Conservation (phyloP, 2,888 invertebrate species). For the Sarcophaga caerulescens region DNA sequence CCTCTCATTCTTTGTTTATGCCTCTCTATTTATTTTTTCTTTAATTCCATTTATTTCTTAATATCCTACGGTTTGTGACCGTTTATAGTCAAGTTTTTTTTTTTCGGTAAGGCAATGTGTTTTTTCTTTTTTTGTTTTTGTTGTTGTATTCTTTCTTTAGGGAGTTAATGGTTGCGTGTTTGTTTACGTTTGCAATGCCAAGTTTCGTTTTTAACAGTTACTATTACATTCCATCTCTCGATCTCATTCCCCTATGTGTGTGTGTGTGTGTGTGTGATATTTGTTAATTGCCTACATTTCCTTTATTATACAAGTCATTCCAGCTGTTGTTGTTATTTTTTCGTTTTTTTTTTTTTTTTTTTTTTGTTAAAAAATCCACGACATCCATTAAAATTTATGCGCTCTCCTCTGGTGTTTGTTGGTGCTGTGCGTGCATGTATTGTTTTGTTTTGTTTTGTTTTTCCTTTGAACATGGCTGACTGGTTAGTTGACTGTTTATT, state of each 20-base stretch:
- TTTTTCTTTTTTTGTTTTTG: not conserved
- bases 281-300: conserved; percentile 43
- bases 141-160: not conserved
- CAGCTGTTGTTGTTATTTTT: not conserved
- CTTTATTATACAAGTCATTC: conserved; percentile 2
- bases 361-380: conserved; percentile 7
- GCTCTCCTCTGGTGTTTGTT: not conserved
- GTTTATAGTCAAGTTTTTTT: not conserved
- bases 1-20: not conserved
- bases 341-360: not conserved
- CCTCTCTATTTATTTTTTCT: not conserved
- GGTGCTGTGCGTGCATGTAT: not conserved
- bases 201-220: not conserved
- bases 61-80: conserved; percentile 10
- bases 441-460: conserved; percentile 18
- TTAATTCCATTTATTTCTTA: not conserved
- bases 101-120: conserved; percentile 10
- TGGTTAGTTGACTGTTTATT: not conserved
- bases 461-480: not conserved
- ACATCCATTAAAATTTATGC: conserved; percentile 38
- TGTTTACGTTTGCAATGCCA: not conserved
- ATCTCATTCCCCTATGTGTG: not conserved
- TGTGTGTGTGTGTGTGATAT: not conserved
- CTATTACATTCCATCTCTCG: not conserved
- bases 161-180: not conserved